Base-by-base conservation (phyloP, 1,140 invertebrate species). In the Drosophila pseudoananassae region DNA sequence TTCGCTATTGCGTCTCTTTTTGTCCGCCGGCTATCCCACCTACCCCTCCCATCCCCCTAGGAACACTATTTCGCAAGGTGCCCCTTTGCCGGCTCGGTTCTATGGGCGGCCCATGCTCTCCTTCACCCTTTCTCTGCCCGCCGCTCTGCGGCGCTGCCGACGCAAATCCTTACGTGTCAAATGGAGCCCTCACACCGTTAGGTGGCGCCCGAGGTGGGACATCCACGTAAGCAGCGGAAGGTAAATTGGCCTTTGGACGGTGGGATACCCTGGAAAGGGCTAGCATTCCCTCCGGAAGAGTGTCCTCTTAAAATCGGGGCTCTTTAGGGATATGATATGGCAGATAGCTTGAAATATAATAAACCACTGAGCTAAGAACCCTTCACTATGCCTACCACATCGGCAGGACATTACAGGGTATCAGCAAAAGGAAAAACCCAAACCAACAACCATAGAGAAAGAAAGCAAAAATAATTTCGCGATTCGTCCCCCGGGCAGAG, bases 111-210 rank as follows among this genome's bases (percentile, higher is more conserved):
- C 20, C 58, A 52, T 69, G 64, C 51, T 56, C 46, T 58, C 17
- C 20, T n/a, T 14, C 9, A n/a, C 38, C 54, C 38, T 14, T 6
- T 5, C 25, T 31, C n/a, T 38, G 12, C 25, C 36, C 3, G 12
- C 31, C 23, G n/a, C 29, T 54, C 40, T 33, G 9, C 10, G 7
- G n/a, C 47, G 57, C 57, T 38, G 71, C 59, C 76, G 74, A 76
- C 80, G 81, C 72, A 83, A 83, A 83, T 83, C 79, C 79, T 83
- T 84, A 83, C 79, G 79, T 83, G 79, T 84, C 80, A 83, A 83
- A 84, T 76, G 63, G 52, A 43, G 33, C 29, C 36, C 45, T 59
- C 45, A 45, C 50, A 25, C 29, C 36, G 6, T 31, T 9, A 15
- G 31, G 23, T 47, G 45, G 29, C 50, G 60, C 58, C 43, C 55